These are phyloP conservation scores for Antedon mediterranea DNA, from an alignment of 53 echinoderm and acorn worm species.

Conservation along the genomic window DNA sequence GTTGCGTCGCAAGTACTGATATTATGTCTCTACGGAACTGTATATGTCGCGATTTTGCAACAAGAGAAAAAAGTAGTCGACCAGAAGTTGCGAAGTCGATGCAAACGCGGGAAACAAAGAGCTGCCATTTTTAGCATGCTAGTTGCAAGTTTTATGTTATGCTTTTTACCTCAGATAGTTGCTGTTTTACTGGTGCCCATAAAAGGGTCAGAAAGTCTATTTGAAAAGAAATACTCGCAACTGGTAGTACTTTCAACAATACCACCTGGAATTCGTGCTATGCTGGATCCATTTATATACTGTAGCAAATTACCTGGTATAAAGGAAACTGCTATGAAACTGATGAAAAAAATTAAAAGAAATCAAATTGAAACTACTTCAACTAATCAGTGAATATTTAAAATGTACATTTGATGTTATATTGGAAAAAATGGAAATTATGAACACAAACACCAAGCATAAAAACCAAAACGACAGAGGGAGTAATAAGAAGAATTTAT, in stretches of 20 bases:
- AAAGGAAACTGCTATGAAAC: background rate
- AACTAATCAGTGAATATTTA: too few relatives aligned
- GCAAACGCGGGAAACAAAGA: background rate
- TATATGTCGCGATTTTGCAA: background rate
- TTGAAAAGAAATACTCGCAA: background rate
- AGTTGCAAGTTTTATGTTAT: background rate
- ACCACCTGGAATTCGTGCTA: background rate
- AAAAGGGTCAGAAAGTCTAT: background rate
- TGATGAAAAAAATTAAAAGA: background rate
- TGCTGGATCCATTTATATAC: background rate
- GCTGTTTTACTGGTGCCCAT: background rate
- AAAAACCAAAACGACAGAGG: too few relatives aligned
- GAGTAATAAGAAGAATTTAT: too few relatives aligned
- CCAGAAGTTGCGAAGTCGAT: background rate
- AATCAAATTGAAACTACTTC: background rate
- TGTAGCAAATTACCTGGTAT: background rate
- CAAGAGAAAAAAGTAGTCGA: background rate
- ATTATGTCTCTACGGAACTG: background rate
- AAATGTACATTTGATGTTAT: too few relatives aligned
- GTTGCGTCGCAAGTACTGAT: background rate
- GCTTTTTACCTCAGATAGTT: background rate
- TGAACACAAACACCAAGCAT: too few relatives aligned
- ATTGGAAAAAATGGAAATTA: too few relatives aligned
- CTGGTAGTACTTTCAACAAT: background rate
- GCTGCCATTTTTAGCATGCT: background rate